Evolutionary conservation across 2,888 invertebrate species (phyloP).

Genomic region (Epiblema foenella): DNA sequence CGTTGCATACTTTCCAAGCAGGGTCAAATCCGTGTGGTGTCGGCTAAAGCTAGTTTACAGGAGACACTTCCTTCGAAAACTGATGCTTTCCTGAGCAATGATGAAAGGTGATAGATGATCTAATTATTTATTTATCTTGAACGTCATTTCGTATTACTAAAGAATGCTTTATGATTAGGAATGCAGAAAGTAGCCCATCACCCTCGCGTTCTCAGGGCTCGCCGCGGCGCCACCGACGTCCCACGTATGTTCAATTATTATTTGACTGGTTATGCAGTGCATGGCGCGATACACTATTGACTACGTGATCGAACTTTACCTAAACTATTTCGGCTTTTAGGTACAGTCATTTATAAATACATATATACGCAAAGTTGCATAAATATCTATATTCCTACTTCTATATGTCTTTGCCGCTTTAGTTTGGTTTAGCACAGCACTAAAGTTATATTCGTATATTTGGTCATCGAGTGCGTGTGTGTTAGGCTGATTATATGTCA

Average conservation of each 20-base stretch:
- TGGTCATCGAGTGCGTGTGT: no score
- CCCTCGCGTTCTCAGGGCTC: slow-evolving; percentile 59
- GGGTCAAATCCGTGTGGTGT: slow-evolving; percentile 54
- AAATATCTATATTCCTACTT: no score
- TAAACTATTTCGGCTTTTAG: no score
- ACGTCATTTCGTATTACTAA: neutral
- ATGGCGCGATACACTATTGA: no score
- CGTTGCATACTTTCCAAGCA: slow-evolving; percentile 50
- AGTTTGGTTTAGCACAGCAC: no score
- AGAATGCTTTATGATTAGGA: slow-evolving; percentile 46
- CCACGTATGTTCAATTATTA: slow-evolving; percentile 54
- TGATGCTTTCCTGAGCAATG: slow-evolving; percentile 50
- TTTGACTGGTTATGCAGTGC: no score
- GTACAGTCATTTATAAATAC: no score
- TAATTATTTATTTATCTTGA: neutral
- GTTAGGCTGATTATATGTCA: no score
- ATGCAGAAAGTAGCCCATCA: slow-evolving; percentile 64
- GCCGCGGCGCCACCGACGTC: slow-evolving; percentile 64
- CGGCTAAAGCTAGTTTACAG: slow-evolving; percentile 67
- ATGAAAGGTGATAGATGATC: slow-evolving; percentile 51
- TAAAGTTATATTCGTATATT: no score
- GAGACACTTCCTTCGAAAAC: slow-evolving; percentile 57
- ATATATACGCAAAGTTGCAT: no score
- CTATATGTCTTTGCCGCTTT: no score
- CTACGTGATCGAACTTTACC: no score